Base-by-base conservation (phyloP, 2,113 vertebrate species). In the Eolophus roseicapilla region DNA sequence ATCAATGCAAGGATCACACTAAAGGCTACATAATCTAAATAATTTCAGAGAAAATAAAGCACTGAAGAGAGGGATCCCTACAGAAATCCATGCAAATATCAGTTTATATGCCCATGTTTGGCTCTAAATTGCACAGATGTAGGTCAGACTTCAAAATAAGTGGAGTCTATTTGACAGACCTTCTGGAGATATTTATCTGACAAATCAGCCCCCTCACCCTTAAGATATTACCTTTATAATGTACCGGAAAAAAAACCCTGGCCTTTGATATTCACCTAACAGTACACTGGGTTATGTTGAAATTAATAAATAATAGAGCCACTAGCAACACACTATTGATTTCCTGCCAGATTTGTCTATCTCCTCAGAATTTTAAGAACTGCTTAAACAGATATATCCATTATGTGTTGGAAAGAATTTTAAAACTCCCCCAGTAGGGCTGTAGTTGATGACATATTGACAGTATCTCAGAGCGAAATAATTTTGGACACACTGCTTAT, bases 271-370 rank as follows among this genome's bases (percentile, higher is more conserved):
- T 94, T 96, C 86, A 89, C 77, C 89, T 31, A 28, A 39, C 33
- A 92, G 52, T 50, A 62, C 57, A 29, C 59, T 49, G 41, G 70
- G 43, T 43, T 80, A 55, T 41, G 79, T 46, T 73, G 86, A 96
- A 96, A 97, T 96, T 92, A 95, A 96, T 97, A 96, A 96, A 88
- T 91, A 96, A 94, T 90, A 95, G 80, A 96, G 87, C 87, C 88
- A 89, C 88, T 46, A 87, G 92, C 93, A 96, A 79, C 76, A 65
- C 52, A 18, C 52, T 92, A 97, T 96, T 91, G 95, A 95, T 96
- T 96, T 96, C 82, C 88, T 94, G 90, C 88, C 17, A 18, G 86
- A 92, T 96, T 92, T 91, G 86, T 96, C 93, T 94, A 68, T 91
- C 91, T 93, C 88, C 88, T 65, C 92, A 65, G 94, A 96, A 97